phyloP scores from a whole-genome alignment of 2,888 invertebrate genomes.

The Hedya salicella region DNA sequence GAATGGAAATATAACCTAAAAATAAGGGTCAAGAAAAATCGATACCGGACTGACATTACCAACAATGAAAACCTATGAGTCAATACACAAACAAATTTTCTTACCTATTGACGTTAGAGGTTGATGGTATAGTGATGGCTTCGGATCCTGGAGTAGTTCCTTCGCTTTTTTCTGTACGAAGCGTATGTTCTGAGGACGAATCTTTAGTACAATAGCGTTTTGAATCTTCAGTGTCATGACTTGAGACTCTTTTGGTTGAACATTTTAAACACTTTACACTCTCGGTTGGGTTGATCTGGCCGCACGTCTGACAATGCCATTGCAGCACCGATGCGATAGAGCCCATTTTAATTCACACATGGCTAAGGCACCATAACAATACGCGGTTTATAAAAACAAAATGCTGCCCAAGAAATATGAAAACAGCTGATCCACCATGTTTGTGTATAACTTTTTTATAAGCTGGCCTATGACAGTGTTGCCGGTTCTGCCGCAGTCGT shows the following conservation, averaged over 20 bases:
- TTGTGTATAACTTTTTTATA: slow-evolving; percentile 77
- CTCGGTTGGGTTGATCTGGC: slow-evolving; percentile 95
- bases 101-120: slow-evolving; percentile 77
- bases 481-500: slow-evolving; percentile 1
- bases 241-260: slow-evolving; percentile 87
- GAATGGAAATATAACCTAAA: slow-evolving; percentile 78
- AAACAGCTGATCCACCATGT: slow-evolving; percentile 88
- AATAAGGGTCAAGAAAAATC: slow-evolving; percentile 77
- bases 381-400: slow-evolving; percentile 77
- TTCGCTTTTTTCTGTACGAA: slow-evolving; percentile 75
- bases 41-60: slow-evolving; percentile 70
- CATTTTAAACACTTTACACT: slow-evolving; percentile 93
- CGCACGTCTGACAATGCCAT: slow-evolving; percentile 95
- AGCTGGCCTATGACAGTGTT: slow-evolving; percentile 25
- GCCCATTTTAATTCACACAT: slow-evolving; percentile 90
- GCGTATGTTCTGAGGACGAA: slow-evolving; percentile 76
- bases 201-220: slow-evolving; percentile 71
- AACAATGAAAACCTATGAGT: slow-evolving; percentile 66
- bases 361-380: slow-evolving; percentile 83
- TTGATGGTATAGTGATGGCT: slow-evolving; percentile 73
- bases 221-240: slow-evolving; percentile 82
- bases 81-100: slow-evolving; percentile 57
- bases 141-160: slow-evolving; percentile 78
- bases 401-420: slow-evolving; percentile 72
- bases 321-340: slow-evolving; percentile 97